Percentiles rank a stretch among this genome's conserved stretches.
Evolutionary conservation across 2,797 vertebrate genomes (phyloP).

Genomic region (Squalus acanthias): DNA sequence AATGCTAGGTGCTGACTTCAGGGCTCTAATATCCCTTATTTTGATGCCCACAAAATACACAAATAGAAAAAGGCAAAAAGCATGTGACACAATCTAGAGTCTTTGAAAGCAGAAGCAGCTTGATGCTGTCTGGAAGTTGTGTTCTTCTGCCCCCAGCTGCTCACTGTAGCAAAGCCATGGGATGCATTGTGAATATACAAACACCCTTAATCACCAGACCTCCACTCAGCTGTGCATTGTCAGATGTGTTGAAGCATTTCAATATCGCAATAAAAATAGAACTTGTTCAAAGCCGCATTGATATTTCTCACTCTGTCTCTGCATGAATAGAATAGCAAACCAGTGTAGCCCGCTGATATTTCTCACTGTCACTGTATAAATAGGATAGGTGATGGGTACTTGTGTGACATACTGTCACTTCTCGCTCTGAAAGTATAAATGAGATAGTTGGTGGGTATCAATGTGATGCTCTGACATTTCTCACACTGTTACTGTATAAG

Average conservation of each 20-base stretch:
- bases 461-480: not conserved
- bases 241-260: not conserved
- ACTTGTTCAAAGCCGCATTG: slow-evolving; percentile 1
- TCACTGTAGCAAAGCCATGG: not conserved
- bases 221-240: not conserved
- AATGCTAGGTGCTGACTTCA: too few species aligned
- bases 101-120: not conserved
- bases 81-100: not conserved
- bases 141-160: not conserved
- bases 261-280: slow-evolving; percentile 17
- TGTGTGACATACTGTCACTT: not conserved
- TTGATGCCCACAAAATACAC: not conserved
- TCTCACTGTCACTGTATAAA: slow-evolving; percentile 23
- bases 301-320: slow-evolving; percentile 18
- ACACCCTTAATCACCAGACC: slow-evolving; percentile 4
- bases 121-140: not conserved
- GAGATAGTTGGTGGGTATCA: not conserved
- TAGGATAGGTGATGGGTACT: not conserved
- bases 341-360: not conserved
- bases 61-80: not conserved
- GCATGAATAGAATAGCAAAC: not conserved
- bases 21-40: not conserved
- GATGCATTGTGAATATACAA: slow-evolving; percentile 6
- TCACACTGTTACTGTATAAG: too few species aligned
- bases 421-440: not conserved